Evolutionary conservation across 1,140 invertebrate species (phyloP).

Genomic region (Pygmarrhopalites habei): DNA sequence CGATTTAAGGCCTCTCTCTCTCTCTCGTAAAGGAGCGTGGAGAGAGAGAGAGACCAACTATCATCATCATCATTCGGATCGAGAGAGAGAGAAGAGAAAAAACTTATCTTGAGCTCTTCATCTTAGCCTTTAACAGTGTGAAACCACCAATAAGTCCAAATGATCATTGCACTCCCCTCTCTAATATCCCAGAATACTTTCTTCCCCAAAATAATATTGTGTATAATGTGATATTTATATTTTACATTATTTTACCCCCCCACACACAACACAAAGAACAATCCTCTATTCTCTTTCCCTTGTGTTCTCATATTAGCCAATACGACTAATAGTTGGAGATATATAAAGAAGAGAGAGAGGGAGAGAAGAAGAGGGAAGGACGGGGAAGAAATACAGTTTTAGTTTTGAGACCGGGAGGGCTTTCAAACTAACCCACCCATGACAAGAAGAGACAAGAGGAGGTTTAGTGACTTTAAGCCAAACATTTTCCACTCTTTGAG

Average conservation of each 20-base stretch:
- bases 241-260: no score
- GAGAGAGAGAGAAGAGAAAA: no score
- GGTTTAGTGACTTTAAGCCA: slow-evolving; percentile 1
- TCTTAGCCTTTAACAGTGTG: background rate
- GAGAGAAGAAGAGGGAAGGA: background rate
- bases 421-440: no score
- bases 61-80: background rate
- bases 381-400: background rate
- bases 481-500: slow-evolving; percentile 5
- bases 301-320: no score
- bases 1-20: slow-evolving; percentile 25
- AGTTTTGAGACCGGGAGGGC: no score
- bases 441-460: no score
- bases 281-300: no score
- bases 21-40: background rate
- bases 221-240: no score
- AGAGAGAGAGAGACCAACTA: background rate
- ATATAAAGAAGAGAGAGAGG: background rate
- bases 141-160: slow-evolving; percentile 11
- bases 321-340: background rate
- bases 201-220: no score
- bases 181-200: no score
- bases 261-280: no score
- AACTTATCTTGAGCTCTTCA: background rate
- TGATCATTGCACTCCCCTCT: background rate